Evolutionary conservation across 2,113 vertebrate species (phyloP), one percentile per base, ranked within the genome.

Genomic region (Lethenteron camtschaticum): DNA sequence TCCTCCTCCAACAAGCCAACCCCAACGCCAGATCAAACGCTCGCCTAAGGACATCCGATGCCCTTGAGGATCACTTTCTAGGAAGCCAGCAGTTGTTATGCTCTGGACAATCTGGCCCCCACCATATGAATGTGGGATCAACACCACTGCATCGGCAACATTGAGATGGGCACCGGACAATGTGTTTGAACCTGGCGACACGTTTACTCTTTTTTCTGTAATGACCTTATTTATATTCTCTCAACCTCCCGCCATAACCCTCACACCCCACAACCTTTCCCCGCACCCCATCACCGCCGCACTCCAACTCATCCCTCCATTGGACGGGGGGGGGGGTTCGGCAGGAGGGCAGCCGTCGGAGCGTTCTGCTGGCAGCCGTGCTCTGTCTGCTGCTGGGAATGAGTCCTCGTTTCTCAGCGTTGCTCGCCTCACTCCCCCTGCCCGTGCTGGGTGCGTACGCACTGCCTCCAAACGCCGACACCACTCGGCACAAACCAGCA

Each of bases 341-440:
- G 1, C 73, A 89, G 87, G 78, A 75, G 72, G 81, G 83, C 4
- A 83, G 81, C 14, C 76, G 74, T 12, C 73, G 72, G 72, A 77
- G 81, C 0, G 79, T 80, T 57, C 77, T 82, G 75, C 18, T 85
- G 56, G 77, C 78, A 0, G 84, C 82, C 0, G 56, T 85, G 73
- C 71, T 56, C 0, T 81, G 85, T 1, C 0, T 85, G 68, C 69
- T 76, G 68, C 66, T 89, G 63, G 85, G 87, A 58, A 70, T 81
- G 74, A 88, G 85, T 56, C 83, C 82, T 0, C 75, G 75, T 63
- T 72, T 88, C 71, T 77, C 79, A 11, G 79, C 80, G 71, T 56
- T 85, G 56, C 78, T 89, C 57, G 77, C 79, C 56, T 72, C 56
- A 59, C 77, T 87, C 69, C 87, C 86, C 0, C 72, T 83, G 71